Base-by-base conservation (phyloP, 2,888 invertebrate genomes). In the Pteria penguin region DNA sequence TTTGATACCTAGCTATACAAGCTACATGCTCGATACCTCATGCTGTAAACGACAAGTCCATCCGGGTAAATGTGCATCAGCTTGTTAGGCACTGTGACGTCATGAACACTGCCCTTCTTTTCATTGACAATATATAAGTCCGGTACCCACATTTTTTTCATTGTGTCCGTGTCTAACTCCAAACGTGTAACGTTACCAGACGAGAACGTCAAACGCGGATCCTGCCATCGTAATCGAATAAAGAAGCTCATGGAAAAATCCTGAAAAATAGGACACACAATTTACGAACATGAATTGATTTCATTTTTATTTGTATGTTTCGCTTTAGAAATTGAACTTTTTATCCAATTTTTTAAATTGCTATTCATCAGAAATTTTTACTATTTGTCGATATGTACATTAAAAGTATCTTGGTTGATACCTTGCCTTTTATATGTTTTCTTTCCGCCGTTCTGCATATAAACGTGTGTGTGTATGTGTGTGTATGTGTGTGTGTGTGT, bases 71-170 rank as follows among this genome's bases (percentile, higher is more conserved):
- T 84, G 63, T 89, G 87, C 84, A 90, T 84, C 54, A 87, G 84
- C 66, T 84, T 84, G 72, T 90, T 90, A 5, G 89, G 89, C 2
- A 90, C 88, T 0, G 89, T 90, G 36, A 90, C 86, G 22, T 83
- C 79, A 72, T 90, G 89, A 70, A 89, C 83, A 26, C 84, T 82
- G 1, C 86, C 89, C n/a, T 81, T 74, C 71, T 90, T 90, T 70
- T 89, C 90, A 79, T 90, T 90, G 29, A 86, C 76, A 67, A 90
- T 88, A 76, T 87, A 89, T 27, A 89, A 80, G 65, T 90, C 90
- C 4, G 90, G 90, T 18, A 89, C 87, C 90, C 90, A 90, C 4
- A 89, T 81, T 3, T 72, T 71, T 45, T 81, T 77, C 82, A 89
- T 90, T 29, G 86, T 74, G 54, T 86, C 83, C 1, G 84, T 79